A percentile compares a stretch with the other conserved stretches of the same genome.
Conservation (phyloP, 2,113 vertebrate genomes). For the Rhagologus leucostigma region DNA sequence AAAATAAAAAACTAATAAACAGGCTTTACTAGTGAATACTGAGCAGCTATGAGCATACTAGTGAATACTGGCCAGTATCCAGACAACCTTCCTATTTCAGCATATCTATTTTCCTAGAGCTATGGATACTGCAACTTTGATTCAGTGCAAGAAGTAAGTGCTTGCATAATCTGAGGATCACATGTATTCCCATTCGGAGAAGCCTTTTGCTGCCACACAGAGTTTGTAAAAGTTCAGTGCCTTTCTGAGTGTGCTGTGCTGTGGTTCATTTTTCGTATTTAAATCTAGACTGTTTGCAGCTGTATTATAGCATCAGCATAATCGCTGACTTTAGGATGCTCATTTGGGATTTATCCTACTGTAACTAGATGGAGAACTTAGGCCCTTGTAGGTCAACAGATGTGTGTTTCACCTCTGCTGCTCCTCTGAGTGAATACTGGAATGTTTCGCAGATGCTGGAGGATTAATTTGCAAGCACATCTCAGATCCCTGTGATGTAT, state of each 20-base stretch:
- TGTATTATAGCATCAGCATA: neutral
- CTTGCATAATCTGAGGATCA: neutral
- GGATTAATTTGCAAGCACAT: neutral
- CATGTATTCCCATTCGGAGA: neutral
- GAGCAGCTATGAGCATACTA: neutral
- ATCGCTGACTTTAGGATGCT: neutral
- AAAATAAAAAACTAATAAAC: neutral
- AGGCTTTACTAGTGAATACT: neutral
- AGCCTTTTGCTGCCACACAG: neutral
- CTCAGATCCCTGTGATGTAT: neutral
- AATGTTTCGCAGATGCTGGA: neutral
- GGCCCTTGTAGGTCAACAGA: constrained; percentile 26
- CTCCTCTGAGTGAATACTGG: neutral
- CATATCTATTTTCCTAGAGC: neutral
- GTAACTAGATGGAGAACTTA: neutral
- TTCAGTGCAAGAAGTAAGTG: neutral
- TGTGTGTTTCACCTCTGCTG: neutral
- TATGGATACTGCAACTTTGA: neutral
- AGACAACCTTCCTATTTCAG: neutral
- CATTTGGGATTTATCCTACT: neutral
- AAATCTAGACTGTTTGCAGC: neutral
- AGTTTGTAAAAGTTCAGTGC: neutral
- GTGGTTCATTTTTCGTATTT: neutral
- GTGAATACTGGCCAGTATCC: neutral
- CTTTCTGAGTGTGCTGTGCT: neutral